Percentiles rank a stretch among this genome's conserved stretches.
These are phyloP conservation scores for Ifrita kowaldi DNA, from an alignment of 2,113 vertebrate genomes.

Conservation along the genomic window DNA sequence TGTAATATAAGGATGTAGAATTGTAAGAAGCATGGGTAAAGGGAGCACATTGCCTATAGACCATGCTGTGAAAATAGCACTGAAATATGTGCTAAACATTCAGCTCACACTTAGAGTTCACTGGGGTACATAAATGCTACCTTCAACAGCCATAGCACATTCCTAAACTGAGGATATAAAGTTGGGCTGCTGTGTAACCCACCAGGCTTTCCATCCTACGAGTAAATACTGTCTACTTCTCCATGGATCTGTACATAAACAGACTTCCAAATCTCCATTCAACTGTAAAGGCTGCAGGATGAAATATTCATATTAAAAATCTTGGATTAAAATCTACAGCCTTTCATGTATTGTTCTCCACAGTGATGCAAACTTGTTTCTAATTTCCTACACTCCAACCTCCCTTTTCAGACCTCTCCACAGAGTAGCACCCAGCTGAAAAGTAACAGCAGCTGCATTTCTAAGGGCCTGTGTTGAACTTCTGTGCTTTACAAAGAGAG, in stretches of 20 bases:
- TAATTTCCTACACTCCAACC: neutral
- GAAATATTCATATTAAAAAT: neutral
- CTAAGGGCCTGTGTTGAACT: neutral
- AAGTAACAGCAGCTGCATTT: constrained; percentile 27
- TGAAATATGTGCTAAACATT: constrained; percentile 5
- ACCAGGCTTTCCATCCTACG: neutral
- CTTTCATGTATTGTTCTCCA: neutral
- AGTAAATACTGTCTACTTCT: neutral
- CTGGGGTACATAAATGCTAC: neutral
- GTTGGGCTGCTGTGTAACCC: neutral
- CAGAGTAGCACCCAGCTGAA: constrained; percentile 14
- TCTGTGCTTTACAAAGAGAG: constrained; percentile 1
- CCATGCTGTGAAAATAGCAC: neutral
- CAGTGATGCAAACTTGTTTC: neutral
- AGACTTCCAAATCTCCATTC: neutral
- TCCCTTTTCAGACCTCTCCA: neutral
- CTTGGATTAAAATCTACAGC: neutral
- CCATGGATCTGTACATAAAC: neutral
- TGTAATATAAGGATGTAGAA: neutral
- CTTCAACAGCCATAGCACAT: neutral
- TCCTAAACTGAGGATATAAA: constrained; percentile 8
- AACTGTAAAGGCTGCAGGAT: neutral
- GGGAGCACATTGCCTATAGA: neutral
- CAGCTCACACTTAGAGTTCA: neutral
- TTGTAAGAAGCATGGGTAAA: neutral